phyloP scores from a whole-genome alignment of 1,140 invertebrate species.

The Tetranychus urticae region DNA sequence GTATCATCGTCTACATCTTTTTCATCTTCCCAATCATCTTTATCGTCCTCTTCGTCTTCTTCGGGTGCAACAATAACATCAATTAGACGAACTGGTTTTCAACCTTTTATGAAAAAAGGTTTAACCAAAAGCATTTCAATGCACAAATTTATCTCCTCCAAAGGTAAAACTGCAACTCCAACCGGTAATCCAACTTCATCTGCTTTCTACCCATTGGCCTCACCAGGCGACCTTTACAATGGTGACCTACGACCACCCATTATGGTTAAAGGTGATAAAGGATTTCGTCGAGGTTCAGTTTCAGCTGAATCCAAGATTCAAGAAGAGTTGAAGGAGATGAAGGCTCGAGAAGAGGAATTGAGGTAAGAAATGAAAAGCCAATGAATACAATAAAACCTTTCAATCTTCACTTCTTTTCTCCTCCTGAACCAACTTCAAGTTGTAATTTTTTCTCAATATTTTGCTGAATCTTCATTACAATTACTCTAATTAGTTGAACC shows the following conservation, averaged over 20 bases:
- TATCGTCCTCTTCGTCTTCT: not conserved
- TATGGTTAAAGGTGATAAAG: not conserved
- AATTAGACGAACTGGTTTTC: not conserved
- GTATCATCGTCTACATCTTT: not conserved
- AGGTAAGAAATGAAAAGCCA: slow-evolving; percentile 24
- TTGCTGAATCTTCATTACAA: not conserved
- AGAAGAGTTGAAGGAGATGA: slow-evolving; percentile 45
- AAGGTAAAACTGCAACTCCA: slow-evolving; percentile 27
- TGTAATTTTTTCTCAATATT: not conserved
- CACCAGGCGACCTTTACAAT: not conserved
- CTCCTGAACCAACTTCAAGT: not conserved
- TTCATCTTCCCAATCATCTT: not conserved
- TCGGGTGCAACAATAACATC: not conserved
- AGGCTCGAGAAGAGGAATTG: slow-evolving; percentile 41
- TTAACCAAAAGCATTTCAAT: slow-evolving; percentile 33
- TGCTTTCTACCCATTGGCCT: not conserved
- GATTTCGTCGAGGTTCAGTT: slow-evolving; percentile 5
- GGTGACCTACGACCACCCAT: slow-evolving; percentile 1
- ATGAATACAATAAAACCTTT: not conserved
- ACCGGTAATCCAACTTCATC: not conserved
- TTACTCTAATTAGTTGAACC: not conserved
- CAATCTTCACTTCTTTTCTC: not conserved
- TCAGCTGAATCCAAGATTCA: slow-evolving; percentile 48
- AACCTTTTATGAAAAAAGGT: not conserved
- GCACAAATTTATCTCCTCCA: slow-evolving; percentile 46